Percentiles rank a stretch among this genome's conserved stretches.
These are phyloP conservation scores for Yponomeuta plumbellus DNA, from an alignment of 2,888 invertebrate species.

Conservation along the genomic window DNA sequence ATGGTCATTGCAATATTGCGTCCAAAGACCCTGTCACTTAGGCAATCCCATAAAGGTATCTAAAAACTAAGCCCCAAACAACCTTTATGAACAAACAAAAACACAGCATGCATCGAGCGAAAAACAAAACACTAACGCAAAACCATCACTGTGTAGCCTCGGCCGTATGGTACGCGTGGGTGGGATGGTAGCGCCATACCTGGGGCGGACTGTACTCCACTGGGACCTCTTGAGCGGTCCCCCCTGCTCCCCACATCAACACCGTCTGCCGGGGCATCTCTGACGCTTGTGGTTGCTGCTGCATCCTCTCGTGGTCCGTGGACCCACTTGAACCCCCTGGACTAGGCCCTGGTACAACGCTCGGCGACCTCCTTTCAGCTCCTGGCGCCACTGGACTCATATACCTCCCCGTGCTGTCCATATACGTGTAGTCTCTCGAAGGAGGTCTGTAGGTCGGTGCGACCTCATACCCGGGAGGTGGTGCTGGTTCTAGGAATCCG, in stretches of 20 bases:
- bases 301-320: constrained; percentile 59
- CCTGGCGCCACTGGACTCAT: constrained; percentile 78
- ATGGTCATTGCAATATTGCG: no score
- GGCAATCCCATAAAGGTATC: no score
- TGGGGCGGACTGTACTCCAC: constrained; percentile 70
- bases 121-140: constrained; percentile 20
- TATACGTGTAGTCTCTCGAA: constrained; percentile 75
- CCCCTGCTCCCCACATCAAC: constrained; percentile 91
- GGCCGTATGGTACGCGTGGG: constrained; percentile 67
- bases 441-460: constrained; percentile 78
- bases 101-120: constrained; percentile 10
- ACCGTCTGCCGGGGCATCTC: constrained; percentile 90
- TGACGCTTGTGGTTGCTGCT: constrained; percentile 52
- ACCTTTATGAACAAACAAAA: background rate
- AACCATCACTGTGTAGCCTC: constrained; percentile 64
- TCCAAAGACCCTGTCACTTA: no score
- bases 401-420: constrained; percentile 74
- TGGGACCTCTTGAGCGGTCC: constrained; percentile 61
- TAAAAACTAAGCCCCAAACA: background rate
- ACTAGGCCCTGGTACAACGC: constrained; percentile 70
- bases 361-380: constrained; percentile 79
- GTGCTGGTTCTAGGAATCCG: constrained; percentile 87
- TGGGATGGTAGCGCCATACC: constrained; percentile 72
- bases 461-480: constrained; percentile 75
- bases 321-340: constrained; percentile 66